These are phyloP conservation scores for Galaxea fascicularis DNA, from an alignment of 92 coral and sea anemone species.

Conservation along the genomic window DNA sequence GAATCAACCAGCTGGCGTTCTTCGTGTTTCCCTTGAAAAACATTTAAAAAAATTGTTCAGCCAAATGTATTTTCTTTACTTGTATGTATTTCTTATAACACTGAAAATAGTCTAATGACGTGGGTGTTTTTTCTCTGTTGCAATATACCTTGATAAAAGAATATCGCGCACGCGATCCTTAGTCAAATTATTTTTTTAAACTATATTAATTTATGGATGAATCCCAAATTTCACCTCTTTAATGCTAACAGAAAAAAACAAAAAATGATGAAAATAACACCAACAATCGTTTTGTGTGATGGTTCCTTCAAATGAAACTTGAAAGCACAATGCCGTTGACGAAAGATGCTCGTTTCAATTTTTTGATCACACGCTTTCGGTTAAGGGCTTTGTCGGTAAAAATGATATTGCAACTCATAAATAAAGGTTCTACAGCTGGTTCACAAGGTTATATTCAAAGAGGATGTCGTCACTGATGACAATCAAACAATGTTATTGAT, in stretches of 20 bases:
- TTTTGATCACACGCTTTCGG: neutral
- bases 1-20: neutral
- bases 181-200: constrained; percentile 6
- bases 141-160: neutral
- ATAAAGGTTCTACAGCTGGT: constrained; percentile 24
- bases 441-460: constrained; percentile 3
- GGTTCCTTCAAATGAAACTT: neutral
- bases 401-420: neutral
- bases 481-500: constrained; percentile 24
- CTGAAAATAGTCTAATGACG: neutral
- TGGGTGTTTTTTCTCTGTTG: neutral
- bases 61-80: neutral
- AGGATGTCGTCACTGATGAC: constrained; percentile 13
- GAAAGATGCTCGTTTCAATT: too few species aligned
- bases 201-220: constrained; percentile 1
- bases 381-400: neutral
- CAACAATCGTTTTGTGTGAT: neutral
- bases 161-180: neutral
- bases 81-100: neutral
- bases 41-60: neutral
- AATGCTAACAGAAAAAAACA: neutral
- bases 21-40: neutral
- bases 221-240: neutral
- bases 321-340: neutral
- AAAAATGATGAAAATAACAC: neutral